phyloP scores from a whole-genome alignment of 1,140 invertebrate species.

The Drosophila cardini region DNA sequence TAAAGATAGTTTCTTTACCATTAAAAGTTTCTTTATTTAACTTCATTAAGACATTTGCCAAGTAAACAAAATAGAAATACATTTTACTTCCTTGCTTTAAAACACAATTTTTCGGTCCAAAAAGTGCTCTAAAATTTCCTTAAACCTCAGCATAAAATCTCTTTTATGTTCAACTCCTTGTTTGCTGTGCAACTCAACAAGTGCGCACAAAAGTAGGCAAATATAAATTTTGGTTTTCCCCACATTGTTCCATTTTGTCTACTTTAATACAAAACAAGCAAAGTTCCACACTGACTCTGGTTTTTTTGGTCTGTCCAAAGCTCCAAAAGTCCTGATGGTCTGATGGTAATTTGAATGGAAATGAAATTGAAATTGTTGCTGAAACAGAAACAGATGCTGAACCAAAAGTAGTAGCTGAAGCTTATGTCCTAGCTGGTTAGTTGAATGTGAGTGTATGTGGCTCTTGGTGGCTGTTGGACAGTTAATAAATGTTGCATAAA shows the following conservation, averaged over 20 bases:
- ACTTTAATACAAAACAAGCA: constrained; percentile 8
- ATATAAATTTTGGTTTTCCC: constrained; percentile 1
- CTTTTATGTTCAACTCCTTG: too few species aligned
- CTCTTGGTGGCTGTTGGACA: constrained; percentile 35
- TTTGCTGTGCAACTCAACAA: constrained; percentile 17
- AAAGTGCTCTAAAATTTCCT: too few species aligned
- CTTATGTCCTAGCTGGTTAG: background rate
- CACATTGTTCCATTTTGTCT: background rate
- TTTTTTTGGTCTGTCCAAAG: background rate
- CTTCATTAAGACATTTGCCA: background rate
- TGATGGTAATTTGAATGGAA: constrained; percentile 5
- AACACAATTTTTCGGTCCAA: too few species aligned
- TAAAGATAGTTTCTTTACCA: too few species aligned
- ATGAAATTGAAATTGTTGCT: constrained; percentile 4
- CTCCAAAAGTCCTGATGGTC: background rate
- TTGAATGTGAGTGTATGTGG: background rate
- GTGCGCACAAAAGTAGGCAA: constrained; percentile 37
- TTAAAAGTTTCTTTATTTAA: too few species aligned
- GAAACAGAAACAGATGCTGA: constrained; percentile 24
- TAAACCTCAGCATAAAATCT: too few species aligned
- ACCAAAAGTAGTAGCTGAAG: background rate
- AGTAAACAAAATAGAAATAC: too few species aligned
- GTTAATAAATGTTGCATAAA: constrained; percentile 73
- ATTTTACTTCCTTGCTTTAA: background rate
- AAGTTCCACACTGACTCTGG: background rate